phyloP scores from a whole-genome alignment of 2,888 invertebrate species.

The Callyntrura sp. region DNA sequence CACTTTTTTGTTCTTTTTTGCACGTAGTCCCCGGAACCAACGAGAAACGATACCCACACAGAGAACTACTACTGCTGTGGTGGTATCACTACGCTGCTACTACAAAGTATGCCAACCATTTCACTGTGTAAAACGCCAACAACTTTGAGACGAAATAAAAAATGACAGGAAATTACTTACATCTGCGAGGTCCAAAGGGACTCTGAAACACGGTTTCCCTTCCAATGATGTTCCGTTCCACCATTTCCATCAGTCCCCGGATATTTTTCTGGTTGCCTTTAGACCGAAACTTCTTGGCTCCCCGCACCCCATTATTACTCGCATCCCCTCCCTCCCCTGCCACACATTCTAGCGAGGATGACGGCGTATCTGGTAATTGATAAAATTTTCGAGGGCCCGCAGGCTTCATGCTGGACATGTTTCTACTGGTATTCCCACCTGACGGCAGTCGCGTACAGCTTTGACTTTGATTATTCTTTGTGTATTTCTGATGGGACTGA shows the following conservation, averaged over 20 bases:
- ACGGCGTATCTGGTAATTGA: slow-evolving; percentile 77
- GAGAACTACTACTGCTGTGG: too few relatives aligned
- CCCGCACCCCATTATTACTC: slow-evolving; percentile 32
- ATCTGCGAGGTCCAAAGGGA: slow-evolving; percentile 93
- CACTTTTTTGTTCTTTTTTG: too few relatives aligned
- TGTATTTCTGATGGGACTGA: neutral
- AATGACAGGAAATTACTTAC: slow-evolving; percentile 86
- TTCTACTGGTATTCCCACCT: slow-evolving; percentile 2
- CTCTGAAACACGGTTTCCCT: slow-evolving; percentile 93
- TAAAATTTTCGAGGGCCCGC: slow-evolving; percentile 68
- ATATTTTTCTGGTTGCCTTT: slow-evolving; percentile 86
- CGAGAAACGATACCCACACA: too few relatives aligned
- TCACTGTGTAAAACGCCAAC: neutral
- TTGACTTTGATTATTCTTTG: neutral
- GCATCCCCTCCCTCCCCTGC: slow-evolving; percentile 67
- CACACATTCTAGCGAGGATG: slow-evolving; percentile 70
- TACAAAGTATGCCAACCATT: too few relatives aligned
- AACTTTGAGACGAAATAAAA: slow-evolving; percentile 6
- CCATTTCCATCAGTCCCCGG: slow-evolving; percentile 90
- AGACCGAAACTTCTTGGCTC: slow-evolving; percentile 81
- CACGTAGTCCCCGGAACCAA: too few relatives aligned
- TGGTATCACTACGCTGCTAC: too few relatives aligned
- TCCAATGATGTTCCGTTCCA: slow-evolving; percentile 93
- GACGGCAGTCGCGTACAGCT: neutral
- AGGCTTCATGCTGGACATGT: slow-evolving; percentile 61